phyloP scores from a whole-genome alignment of 2,888 invertebrate genomes.

The Penaeus monodon region DNA sequence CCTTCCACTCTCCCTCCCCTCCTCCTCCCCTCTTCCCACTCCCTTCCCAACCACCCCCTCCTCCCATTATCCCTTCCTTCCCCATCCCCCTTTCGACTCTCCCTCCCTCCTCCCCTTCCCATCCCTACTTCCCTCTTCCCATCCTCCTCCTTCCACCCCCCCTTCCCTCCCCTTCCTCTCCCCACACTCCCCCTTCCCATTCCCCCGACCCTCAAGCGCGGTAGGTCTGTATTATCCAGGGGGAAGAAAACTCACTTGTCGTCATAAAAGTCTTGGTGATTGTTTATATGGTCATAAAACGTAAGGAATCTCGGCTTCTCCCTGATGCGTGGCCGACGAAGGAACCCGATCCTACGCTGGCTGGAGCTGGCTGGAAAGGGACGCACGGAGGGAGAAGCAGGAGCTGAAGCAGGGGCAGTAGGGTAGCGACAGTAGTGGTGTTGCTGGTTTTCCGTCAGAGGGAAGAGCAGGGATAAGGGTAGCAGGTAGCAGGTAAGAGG shows the following conservation, averaged over 20 bases:
- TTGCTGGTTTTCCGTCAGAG: too few species aligned
- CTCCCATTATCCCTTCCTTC: neutral
- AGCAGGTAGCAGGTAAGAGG: too few species aligned
- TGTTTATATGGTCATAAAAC: slow-evolving; percentile 60
- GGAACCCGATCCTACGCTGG: neutral
- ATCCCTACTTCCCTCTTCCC: too few species aligned
- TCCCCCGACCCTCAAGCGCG: slow-evolving; percentile 15
- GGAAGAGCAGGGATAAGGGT: too few species aligned
- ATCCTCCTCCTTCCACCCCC: too few species aligned
- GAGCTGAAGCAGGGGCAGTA: too few species aligned
- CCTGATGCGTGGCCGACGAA: slow-evolving; percentile 23
- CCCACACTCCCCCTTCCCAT: neutral
- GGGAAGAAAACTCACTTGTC: slow-evolving; percentile 59
- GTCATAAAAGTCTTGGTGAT: slow-evolving; percentile 61
- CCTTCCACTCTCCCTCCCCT: neutral
- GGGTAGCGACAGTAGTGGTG: too few species aligned
- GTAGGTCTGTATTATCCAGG: slow-evolving; percentile 55
- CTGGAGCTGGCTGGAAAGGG: too few species aligned
- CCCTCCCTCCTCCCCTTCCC: neutral
- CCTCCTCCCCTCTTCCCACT: neutral
- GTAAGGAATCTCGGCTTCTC: slow-evolving; percentile 58
- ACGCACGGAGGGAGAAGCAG: too few species aligned
- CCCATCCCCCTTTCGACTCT: neutral
- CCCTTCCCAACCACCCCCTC: neutral
- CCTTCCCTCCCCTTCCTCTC: slow-evolving; percentile 1